phyloP scores from a whole-genome alignment of 2,888 invertebrate species.

The Pristionchus exspectatus region DNA sequence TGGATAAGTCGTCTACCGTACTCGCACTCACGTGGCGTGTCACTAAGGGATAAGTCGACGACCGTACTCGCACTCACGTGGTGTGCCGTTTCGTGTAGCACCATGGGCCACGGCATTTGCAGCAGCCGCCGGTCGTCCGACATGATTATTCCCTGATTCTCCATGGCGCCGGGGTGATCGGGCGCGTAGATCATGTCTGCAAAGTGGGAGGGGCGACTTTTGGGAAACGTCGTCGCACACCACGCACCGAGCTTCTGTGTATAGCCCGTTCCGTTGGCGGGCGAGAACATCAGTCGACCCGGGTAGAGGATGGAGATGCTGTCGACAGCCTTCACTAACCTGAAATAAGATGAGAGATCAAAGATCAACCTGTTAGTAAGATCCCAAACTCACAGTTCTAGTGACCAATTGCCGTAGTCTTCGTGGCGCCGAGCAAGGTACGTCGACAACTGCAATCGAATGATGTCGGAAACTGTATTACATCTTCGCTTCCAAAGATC shows the following conservation, averaged over 20 bases:
- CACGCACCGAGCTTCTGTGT: neutral
- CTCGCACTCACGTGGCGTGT: no score
- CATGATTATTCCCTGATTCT: slow-evolving; percentile 2
- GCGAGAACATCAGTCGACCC: neutral
- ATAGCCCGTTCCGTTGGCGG: neutral
- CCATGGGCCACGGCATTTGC: neutral
- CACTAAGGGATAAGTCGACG: neutral
- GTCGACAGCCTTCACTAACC: neutral
- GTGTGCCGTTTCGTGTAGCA: neutral
- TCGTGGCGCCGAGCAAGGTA: neutral
- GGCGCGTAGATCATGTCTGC: slow-evolving; percentile 20
- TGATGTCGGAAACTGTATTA: neutral
- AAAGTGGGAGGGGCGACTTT: neutral
- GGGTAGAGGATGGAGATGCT: neutral
- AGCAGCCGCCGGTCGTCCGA: neutral
- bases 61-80: slow-evolving; percentile 29
- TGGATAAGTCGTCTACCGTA: no score
- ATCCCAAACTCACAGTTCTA: neutral
- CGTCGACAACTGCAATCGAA: neutral
- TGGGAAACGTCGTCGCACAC: slow-evolving; percentile 23
- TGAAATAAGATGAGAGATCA: neutral
- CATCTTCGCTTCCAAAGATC: neutral
- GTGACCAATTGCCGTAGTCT: neutral
- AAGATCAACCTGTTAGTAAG: neutral
- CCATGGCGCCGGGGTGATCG: slow-evolving; percentile 1